Evolutionary conservation across 1,140 invertebrate genomes (phyloP), one percentile per base, ranked within the genome.

Genomic region (Nephotettix cincticeps): DNA sequence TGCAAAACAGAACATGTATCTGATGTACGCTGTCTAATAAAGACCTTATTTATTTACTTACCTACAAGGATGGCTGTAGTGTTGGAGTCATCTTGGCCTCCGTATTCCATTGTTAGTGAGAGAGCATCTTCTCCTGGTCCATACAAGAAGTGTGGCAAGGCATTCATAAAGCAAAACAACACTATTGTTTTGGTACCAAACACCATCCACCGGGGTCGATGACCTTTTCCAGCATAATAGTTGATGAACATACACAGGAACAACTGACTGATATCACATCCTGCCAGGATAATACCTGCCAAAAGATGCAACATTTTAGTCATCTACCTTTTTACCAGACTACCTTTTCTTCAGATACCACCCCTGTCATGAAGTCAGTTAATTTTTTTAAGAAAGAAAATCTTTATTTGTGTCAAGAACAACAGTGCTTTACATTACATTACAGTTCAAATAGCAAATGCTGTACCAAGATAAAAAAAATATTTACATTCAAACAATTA

Each of bases 71-170:
- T 27, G 9, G 2, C 56, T 4, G 56, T 61, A 9, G 21, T 61
- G 25, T 61, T 65, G n/a, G 14, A 65, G 1, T 54, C 45, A 17
- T 75, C 13, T 21, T 77, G 76, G 0, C 79, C 78, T 0, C 85
- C 85, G 72, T 87, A 87, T 75, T 91, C 90, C 43, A 83, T 78
- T 0, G 89, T 91, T 40, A 91, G 77, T 28, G 83, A 76, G 17
- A 91, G 76, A 0, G 89, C 88, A 74, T 91, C 89, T 21, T 88
- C 82, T 1, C 90, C 90, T 17, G 89, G 84, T 0, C 90, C 90
- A 73, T 91, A 93, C 2, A 93, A 79, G 66, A 91, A 85, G 74
- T 93, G 91, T 1, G 91, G 91, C 0, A 90, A 73, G 51, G 88
- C 88, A 65, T 88, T 89, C 66, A 93, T 75, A 67, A 91, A 82